Percentiles rank a stretch among this genome's conserved stretches.
Conservation (phyloP, 2,113 vertebrate genomes). For the Castor canadensis region DNA sequence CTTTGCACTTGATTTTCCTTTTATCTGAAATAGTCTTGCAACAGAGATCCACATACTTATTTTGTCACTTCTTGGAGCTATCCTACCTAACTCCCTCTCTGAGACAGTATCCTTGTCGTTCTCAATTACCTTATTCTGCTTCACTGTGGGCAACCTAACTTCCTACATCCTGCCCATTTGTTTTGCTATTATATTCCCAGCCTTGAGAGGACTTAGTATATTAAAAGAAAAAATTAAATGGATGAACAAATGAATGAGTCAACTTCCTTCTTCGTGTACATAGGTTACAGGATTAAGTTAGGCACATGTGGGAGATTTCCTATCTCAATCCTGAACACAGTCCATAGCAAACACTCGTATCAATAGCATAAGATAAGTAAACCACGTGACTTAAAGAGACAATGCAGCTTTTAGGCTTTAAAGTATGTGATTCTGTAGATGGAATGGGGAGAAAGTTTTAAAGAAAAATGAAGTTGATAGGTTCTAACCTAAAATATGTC, state of each 20-base stretch:
- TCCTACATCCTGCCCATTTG: neutral
- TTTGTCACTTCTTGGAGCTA: neutral
- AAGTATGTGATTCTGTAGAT: neutral
- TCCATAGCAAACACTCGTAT: neutral
- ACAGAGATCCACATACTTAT: neutral
- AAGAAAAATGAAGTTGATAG: neutral
- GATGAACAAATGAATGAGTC: neutral
- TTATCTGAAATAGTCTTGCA: neutral
- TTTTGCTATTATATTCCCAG: neutral
- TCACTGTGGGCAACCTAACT: neutral
- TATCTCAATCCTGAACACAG: neutral
- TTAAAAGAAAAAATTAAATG: neutral
- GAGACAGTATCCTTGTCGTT: neutral
- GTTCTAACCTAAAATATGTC: neutral
- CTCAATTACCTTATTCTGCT: neutral
- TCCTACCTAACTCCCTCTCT: neutral
- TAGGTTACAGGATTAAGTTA: neutral
- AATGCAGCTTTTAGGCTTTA: neutral
- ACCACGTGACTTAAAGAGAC: neutral
- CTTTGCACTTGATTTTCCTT: neutral
- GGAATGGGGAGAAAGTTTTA: neutral
- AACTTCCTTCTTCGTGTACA: neutral
- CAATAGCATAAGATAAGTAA: neutral
- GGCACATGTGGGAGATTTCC: neutral
- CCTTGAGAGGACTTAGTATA: neutral